Evolutionary conservation across 2,113 vertebrate genomes (phyloP), one percentile per base, ranked within the genome.

Genomic region (Aix galericulata): DNA sequence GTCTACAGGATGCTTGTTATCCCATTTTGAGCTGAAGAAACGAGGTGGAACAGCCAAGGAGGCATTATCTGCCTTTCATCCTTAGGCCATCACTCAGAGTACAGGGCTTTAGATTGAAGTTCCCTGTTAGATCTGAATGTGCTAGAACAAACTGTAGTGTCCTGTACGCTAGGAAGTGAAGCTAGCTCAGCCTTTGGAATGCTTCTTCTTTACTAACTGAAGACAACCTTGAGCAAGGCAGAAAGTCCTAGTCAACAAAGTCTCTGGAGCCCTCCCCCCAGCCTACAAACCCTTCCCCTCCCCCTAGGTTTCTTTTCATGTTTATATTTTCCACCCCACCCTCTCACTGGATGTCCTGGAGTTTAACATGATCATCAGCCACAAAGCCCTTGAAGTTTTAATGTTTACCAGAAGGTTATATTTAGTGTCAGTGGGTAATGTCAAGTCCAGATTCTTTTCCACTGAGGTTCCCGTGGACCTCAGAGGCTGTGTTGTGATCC

Each of bases 361-460:
- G 69, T 85, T 92, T 63, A 84, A 62, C 20, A 3, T 92, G 50
- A 87, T 93, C 93, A 84, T 72, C 81, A 91, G 69, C 88, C 93
- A 94, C 83, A 76, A 86, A 94, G 59, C 74, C 69, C 91, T 93
- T 93, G 90, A 95, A 96, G 88, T 95, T 90, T 71, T 89, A 91
- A 73, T 94, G 77, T 92, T 94, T 94, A 91, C 86, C 77, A 92
- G 92, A 75, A 95, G 58, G 69, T 81, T 96, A 66, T 94, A 92
- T 84, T 92, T 88, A 92, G 88, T 81, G 56, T 84, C 36, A 64
- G 73, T 60, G 86, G 60, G 44, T 85, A 93, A 96, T 66, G 59
- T 87, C 31, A 89, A 82, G 69, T 79, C 86, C 10, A 9, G 64
- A 76, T 88, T 82, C 71, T 92, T 93, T 89, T 79, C 36, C 59